A percentile compares a stretch with the other conserved stretches of the same genome.
Evolutionary conservation across 1,140 invertebrate genomes (phyloP).

Genomic region (Aporrectodea caliginosa): DNA sequence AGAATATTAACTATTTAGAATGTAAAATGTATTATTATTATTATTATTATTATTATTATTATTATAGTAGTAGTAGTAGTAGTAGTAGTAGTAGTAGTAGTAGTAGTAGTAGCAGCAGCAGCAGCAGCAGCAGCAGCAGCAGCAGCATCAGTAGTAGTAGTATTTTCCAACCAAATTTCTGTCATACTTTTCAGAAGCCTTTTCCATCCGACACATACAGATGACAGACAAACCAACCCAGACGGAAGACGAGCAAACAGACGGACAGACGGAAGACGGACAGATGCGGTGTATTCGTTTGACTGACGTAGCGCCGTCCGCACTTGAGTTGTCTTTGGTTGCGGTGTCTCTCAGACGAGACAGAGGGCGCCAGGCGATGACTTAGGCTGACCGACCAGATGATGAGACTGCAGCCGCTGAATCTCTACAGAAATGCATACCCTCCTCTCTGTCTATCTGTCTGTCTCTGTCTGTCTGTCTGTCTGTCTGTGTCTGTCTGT

Average conservation of each 20-base stretch:
- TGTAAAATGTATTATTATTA: background rate
- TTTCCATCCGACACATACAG: no score
- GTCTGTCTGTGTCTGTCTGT: background rate
- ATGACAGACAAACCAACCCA: no score
- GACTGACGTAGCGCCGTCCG: background rate
- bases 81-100: background rate
- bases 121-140: background rate
- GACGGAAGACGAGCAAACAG: background rate
- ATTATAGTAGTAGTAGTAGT: background rate
- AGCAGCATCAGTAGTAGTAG: background rate
- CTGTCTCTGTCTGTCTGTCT: background rate
- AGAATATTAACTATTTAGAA: no score
- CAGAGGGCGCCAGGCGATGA: background rate
- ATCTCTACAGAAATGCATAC: background rate
- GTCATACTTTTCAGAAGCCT: background rate
- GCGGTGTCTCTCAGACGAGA: no score
- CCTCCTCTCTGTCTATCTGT: background rate
- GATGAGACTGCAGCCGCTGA: background rate
- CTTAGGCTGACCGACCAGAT: background rate
- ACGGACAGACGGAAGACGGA: background rate
- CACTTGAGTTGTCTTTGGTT: background rate
- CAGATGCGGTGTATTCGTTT: background rate
- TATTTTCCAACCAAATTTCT: background rate
- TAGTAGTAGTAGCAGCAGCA: background rate
- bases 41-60: slow-evolving; percentile 13